These are phyloP conservation scores for Dolomedes plantarius DNA, from an alignment of 2,888 invertebrate genomes.

Conservation along the genomic window DNA sequence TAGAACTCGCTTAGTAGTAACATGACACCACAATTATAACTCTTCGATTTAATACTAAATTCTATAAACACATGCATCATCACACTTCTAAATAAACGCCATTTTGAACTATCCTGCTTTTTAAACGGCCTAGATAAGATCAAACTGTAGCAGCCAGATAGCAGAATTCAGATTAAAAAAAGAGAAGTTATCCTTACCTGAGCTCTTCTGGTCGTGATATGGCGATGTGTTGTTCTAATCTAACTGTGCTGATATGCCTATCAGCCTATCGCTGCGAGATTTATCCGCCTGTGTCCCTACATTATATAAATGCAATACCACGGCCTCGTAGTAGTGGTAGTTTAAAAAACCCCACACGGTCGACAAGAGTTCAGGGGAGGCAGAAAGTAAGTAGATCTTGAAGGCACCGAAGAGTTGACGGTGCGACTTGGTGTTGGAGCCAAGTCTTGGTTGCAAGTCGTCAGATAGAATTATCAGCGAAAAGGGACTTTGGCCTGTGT, in stretches of 20 bases:
- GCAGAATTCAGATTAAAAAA: slow-evolving; percentile 40
- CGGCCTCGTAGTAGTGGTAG: not conserved
- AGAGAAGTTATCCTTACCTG: slow-evolving; percentile 50
- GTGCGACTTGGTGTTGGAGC: not conserved
- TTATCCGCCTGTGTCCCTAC: not conserved
- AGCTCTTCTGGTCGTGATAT: slow-evolving; percentile 34
- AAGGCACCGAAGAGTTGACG: not conserved
- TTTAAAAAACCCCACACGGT: not conserved
- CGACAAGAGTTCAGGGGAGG: not conserved
- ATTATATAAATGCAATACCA: not conserved
- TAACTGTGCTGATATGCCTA: slow-evolving; percentile 27
- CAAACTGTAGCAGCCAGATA: slow-evolving; percentile 43
- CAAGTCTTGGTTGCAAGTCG: not conserved
- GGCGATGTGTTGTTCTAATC: slow-evolving; percentile 32
- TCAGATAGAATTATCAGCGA: slow-evolving; percentile 20
- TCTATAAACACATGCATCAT: not conserved
- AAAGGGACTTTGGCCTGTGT: slow-evolving; percentile 53
- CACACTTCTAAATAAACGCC: slow-evolving; percentile 33
- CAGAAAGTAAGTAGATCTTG: not conserved
- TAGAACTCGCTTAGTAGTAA: too few species aligned
- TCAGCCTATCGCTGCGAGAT: not conserved
- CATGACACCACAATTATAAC: too few species aligned
- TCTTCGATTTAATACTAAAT: too few species aligned
- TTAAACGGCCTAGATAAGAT: slow-evolving; percentile 60
- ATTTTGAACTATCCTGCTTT: slow-evolving; percentile 49